Conservation (phyloP, 1,140 invertebrate genomes). For the Calliopsis andreniformis region DNA sequence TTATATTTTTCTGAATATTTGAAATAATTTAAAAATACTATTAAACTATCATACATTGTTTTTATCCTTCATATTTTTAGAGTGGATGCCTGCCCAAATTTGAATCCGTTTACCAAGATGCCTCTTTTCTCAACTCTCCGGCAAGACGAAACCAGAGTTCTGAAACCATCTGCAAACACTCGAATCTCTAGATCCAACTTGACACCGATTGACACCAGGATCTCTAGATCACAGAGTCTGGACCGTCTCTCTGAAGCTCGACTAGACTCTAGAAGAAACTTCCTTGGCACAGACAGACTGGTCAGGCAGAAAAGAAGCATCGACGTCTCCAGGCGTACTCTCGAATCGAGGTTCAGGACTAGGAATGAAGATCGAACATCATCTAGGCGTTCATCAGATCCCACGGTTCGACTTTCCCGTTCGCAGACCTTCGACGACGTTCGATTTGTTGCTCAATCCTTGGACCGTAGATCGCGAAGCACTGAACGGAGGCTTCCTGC, state of each 20-base stretch:
- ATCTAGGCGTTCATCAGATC: conserved; percentile 2
- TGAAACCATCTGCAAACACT: neutral
- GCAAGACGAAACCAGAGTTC: neutral
- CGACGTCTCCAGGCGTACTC: neutral
- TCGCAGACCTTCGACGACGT: neutral
- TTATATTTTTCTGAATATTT: too few species aligned
- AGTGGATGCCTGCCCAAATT: conserved; percentile 74
- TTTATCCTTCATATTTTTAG: conserved; percentile 18
- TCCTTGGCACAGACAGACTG: conserved; percentile 4
- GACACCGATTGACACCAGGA: neutral
- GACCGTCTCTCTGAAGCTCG: conserved; percentile 15
- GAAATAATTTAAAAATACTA: too few species aligned
- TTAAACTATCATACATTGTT: too few species aligned
- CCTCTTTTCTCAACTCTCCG: conserved; percentile 18
- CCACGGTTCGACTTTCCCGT: conserved; percentile 5
- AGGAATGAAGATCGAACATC: neutral
- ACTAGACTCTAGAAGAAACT: neutral
- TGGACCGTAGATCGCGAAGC: conserved; percentile 15
- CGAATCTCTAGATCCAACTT: neutral
- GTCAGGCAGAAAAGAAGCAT: neutral
- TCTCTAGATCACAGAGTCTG: conserved; percentile 36
- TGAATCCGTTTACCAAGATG: conserved; percentile 47
- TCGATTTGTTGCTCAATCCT: neutral
- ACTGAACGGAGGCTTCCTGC: conserved; percentile 4
- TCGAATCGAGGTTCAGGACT: conserved; percentile 14